Percentiles rank a stretch among this genome's conserved stretches.
Evolutionary conservation across 2,797 vertebrate species (phyloP).

Genomic region (Sebastes diploproa): DNA sequence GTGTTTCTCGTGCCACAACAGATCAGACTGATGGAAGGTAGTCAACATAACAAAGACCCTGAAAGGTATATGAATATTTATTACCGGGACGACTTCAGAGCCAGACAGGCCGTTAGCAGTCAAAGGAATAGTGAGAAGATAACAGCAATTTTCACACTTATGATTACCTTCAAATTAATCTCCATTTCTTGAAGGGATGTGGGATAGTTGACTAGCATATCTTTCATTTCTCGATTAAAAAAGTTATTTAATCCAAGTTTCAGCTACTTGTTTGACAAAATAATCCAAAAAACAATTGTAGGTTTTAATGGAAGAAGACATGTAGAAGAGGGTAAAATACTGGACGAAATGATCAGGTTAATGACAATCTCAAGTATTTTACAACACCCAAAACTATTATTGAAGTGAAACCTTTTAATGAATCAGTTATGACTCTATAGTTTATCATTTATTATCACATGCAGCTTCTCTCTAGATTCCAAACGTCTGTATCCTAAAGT

Average conservation of each 20-base stretch:
- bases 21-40: slow-evolving; percentile 80
- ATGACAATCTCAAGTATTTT: background rate
- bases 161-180: slow-evolving; percentile 82
- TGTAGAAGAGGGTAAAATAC: background rate
- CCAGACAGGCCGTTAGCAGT: slow-evolving; percentile 76
- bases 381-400: background rate
- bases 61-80: slow-evolving; percentile 83
- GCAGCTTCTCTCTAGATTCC: background rate
- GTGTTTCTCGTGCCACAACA: slow-evolving; percentile 71
- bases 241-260: slow-evolving; percentile 70
- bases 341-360: background rate
- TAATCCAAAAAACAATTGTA: slow-evolving; percentile 63
- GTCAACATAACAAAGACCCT: slow-evolving; percentile 77
- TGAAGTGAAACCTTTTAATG: background rate
- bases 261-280: slow-evolving; percentile 65
- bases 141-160: slow-evolving; percentile 81
- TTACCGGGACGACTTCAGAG: slow-evolving; percentile 70
- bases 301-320: slow-evolving; percentile 22
- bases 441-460: background rate
- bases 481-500: background rate
- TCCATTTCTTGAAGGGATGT: slow-evolving; percentile 78
- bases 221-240: slow-evolving; percentile 68
- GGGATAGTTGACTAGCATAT: slow-evolving; percentile 68
- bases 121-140: slow-evolving; percentile 75
- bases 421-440: background rate